phyloP scores from a whole-genome alignment of 2,888 invertebrate species.

The Cheilosia pagana region DNA sequence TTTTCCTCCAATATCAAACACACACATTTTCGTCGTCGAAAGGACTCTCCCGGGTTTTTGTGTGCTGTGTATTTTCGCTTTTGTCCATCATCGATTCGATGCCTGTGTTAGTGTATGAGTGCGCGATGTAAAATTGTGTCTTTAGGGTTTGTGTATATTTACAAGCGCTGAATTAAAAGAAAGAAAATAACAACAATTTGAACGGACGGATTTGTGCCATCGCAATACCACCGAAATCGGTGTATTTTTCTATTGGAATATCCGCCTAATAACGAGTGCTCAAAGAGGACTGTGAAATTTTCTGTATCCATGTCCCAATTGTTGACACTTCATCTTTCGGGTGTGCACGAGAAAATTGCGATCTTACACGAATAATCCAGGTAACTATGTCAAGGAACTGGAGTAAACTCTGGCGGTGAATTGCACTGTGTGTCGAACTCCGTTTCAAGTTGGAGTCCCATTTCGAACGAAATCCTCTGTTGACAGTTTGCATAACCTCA shows the following conservation, averaged over 20 bases:
- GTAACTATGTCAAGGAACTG: slow-evolving; percentile 42
- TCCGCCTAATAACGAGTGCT: neutral
- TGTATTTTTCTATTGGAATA: neutral
- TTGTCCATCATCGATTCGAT: slow-evolving; percentile 66
- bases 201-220: neutral
- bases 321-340: slow-evolving; percentile 49
- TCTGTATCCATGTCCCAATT: slow-evolving; percentile 50
- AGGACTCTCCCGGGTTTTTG: slow-evolving; percentile 68
- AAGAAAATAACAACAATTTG: slow-evolving; percentile 48
- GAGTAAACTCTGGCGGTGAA: neutral
- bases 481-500: slow-evolving; percentile 72
- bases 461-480: slow-evolving; percentile 46
- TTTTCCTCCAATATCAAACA: slow-evolving; percentile 36
- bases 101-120: slow-evolving; percentile 52
- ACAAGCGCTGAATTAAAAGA: slow-evolving; percentile 20
- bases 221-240: neutral
- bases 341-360: slow-evolving; percentile 38
- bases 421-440: neutral
- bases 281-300: slow-evolving; percentile 15
- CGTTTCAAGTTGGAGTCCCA: slow-evolving; percentile 4
- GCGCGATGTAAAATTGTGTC: slow-evolving; percentile 15
- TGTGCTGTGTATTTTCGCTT: slow-evolving; percentile 30
- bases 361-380: slow-evolving; percentile 41
- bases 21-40: slow-evolving; percentile 44
- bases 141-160: slow-evolving; percentile 70